phyloP scores from a whole-genome alignment of 2,888 invertebrate species.

The Ennomos erosarius region DNA sequence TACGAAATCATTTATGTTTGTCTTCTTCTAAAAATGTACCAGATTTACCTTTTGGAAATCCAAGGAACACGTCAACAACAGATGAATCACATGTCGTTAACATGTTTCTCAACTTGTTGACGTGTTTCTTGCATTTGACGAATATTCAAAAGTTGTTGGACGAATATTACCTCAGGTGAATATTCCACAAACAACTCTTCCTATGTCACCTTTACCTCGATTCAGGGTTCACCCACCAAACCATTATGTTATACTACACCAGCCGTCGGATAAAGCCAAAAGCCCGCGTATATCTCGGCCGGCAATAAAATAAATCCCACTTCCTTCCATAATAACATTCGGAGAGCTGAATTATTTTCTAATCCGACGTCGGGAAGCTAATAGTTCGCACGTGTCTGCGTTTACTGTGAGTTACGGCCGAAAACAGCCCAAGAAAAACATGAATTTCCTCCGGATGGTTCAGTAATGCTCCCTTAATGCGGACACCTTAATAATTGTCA shows the following conservation, averaged over 20 bases:
- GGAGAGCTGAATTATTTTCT: constrained; percentile 83
- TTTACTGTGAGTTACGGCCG: constrained; percentile 75
- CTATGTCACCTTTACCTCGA: no score
- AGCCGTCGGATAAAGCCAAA: constrained; percentile 75
- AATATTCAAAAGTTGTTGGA: no score
- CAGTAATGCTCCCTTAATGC: constrained; percentile 78
- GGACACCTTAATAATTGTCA: constrained; percentile 84
- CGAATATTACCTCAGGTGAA: no score
- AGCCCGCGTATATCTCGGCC: constrained; percentile 76
- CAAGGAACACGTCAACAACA: no score
- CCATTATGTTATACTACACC: constrained; percentile 8
- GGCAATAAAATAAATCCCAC: constrained; percentile 83
- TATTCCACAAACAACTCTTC: no score
- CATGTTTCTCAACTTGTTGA: no score
- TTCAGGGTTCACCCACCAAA: constrained; percentile 1
- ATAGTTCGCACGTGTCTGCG: constrained; percentile 83
- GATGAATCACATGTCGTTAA: no score
- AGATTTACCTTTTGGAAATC: no score
- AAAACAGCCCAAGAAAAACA: constrained; percentile 83
- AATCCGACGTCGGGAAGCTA: constrained; percentile 81
- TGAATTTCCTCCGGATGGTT: constrained; percentile 71
- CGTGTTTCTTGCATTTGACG: no score
- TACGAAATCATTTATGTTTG: no score
- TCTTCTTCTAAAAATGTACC: no score
- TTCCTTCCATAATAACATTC: constrained; percentile 82